Percentiles rank a stretch among this genome's conserved stretches.
Evolutionary conservation across 2,888 invertebrate genomes (phyloP).

Genomic region (Eupithecia centaureata): DNA sequence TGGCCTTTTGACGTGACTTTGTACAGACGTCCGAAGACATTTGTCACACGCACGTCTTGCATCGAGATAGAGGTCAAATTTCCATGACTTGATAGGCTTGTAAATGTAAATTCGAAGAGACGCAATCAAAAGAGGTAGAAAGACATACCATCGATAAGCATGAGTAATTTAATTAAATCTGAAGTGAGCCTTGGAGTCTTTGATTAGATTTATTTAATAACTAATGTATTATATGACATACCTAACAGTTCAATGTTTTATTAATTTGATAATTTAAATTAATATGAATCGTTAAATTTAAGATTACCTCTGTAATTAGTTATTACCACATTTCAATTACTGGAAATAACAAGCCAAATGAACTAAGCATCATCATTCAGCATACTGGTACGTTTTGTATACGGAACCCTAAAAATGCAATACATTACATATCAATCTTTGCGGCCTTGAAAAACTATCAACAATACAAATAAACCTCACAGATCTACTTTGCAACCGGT

Average conservation of each 20-base stretch:
- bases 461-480: slow-evolving; percentile 10
- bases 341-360: not conserved
- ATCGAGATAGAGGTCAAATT: slow-evolving; percentile 12
- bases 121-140: not conserved
- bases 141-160: slow-evolving; percentile 22
- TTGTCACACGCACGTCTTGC: slow-evolving; percentile 23
- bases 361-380: no score
- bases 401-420: not conserved
- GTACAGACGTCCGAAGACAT: slow-evolving; percentile 48
- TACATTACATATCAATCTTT: not conserved
- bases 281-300: not conserved
- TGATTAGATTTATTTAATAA: not conserved
- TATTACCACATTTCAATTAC: not conserved
- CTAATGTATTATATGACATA: no score
- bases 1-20: slow-evolving; percentile 63
- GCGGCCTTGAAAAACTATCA: not conserved
- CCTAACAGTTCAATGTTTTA: not conserved
- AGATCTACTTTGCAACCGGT: slow-evolving; percentile 64
- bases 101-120: slow-evolving; percentile 13
- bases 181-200: slow-evolving; percentile 13
- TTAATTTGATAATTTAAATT: not conserved
- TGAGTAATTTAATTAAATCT: slow-evolving; percentile 20
- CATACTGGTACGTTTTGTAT: not conserved
- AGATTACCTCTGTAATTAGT: not conserved
- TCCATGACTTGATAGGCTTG: slow-evolving; percentile 14